Conservation (phyloP, 2,888 invertebrate species). For the Epirrita christyi region DNA sequence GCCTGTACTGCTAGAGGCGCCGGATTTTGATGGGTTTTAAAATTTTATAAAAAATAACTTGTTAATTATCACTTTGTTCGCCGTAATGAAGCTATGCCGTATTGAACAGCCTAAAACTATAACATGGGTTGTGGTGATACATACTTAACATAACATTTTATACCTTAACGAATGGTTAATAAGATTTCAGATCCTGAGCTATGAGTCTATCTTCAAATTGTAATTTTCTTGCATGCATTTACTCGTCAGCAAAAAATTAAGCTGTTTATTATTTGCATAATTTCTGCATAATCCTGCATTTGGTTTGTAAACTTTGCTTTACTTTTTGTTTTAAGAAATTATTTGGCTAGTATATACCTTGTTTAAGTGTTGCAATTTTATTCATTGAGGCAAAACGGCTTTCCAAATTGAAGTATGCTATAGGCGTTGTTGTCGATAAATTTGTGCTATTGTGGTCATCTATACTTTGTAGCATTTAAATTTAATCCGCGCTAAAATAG, state of each 20-base stretch:
- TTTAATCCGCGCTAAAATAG: too few relatives aligned
- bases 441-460: too few relatives aligned
- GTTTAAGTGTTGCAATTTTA: too few relatives aligned
- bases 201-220: conserved; percentile 5
- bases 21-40: too few relatives aligned
- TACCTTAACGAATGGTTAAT: not conserved
- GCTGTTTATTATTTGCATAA: not conserved
- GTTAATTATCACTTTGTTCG: too few relatives aligned
- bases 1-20: too few relatives aligned
- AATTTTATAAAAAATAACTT: too few relatives aligned
- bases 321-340: not conserved
- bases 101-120: not conserved
- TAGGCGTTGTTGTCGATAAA: too few relatives aligned
- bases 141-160: not conserved
- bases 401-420: too few relatives aligned
- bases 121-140: conserved; percentile 11
- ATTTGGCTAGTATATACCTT: too few relatives aligned
- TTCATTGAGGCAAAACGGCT: too few relatives aligned
- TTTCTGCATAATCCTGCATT: not conserved
- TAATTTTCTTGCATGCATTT: conserved; percentile 11
- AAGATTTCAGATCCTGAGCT: conserved; percentile 23
- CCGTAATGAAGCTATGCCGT: not conserved
- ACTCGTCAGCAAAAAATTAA: conserved; percentile 8
- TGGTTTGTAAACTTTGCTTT: not conserved
- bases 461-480: too few relatives aligned